Base-by-base conservation (phyloP, 2,797 vertebrate species). In the Botia kubotai region DNA sequence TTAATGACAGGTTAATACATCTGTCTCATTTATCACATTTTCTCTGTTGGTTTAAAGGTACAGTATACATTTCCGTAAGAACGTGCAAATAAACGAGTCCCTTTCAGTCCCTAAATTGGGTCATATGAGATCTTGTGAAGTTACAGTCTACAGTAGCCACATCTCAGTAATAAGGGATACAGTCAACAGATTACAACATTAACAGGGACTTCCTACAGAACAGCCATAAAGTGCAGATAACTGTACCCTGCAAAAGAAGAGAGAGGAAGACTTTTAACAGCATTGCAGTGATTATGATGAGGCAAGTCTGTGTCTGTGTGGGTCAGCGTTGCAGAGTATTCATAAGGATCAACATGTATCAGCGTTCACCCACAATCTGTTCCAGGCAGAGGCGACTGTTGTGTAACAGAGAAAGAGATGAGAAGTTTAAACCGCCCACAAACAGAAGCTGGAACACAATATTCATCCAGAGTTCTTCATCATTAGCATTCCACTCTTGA, bases 351-450 rank as follows among this genome's bases (percentile, higher is more conserved):
- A 11, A 74, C 55, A 83, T 80, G 74, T 75, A 81, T 57, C 53
- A 66, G 80, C 67, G 23, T 55, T 23, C 85, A 72, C 86, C 84
- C 85, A 85, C 89, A 86, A 74, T 82, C 79, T 77, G 53, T 39
- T 36, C 74, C 66, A 76, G 83, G 86, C 86, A 82, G 79, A 87
- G 81, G 82, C 90, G 75, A 86, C 76, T 86, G 88, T 90, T 91
- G 82, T 57, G 48, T 86, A 91, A 93, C 77, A 66, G 23, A 70
- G 74, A 75, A 73, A 43, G 71, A 79, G 79, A 75, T 83, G 80
- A 82, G 65, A 86, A 86, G 80, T 77, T 62, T 46, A 86, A 75
- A 81, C 80, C 83, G 76, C 87, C 86, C 80, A 84, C 87, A 57
- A 39, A 82, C 58, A 74, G 79, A 74, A 74, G 63, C 60, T 75